These are phyloP conservation scores for Papilio protenor DNA, from an alignment of 2,888 invertebrate species.

Conservation along the genomic window DNA sequence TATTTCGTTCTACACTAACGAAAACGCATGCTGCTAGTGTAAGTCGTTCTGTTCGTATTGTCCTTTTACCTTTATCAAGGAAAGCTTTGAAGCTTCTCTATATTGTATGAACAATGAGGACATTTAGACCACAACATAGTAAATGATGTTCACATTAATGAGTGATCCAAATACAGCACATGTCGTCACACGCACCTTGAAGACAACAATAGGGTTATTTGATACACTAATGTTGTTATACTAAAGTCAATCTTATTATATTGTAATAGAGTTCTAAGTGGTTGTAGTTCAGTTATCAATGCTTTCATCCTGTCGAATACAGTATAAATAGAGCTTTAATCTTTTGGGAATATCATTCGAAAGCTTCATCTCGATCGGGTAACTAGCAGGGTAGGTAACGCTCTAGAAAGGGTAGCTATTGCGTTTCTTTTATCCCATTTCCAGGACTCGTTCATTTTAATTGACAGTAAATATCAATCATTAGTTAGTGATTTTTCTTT, in stretches of 20 bases:
- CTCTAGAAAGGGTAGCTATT: not conserved
- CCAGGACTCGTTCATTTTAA: no score
- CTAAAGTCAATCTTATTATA: not conserved
- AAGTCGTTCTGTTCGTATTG: no score
- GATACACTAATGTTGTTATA: not conserved
- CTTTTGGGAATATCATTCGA: conserved; percentile 5
- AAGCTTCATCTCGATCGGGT: not conserved
- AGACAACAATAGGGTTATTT: conserved; percentile 10
- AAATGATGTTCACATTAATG: conserved; percentile 11
- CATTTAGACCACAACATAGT: conserved; percentile 9
- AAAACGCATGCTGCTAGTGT: no score
- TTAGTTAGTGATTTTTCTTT: no score
- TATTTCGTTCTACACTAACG: no score
- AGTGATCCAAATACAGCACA: conserved; percentile 11
- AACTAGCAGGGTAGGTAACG: conserved; percentile 1
- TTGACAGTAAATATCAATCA: no score
- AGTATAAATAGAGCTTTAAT: conserved; percentile 21
- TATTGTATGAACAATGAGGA: not conserved
- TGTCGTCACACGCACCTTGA: conserved; percentile 18
- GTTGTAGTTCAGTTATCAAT: not conserved
- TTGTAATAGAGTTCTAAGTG: not conserved
- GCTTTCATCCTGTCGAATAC: conserved; percentile 21
- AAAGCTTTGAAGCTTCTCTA: not conserved
- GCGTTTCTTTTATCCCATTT: no score
- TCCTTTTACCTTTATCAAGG: not conserved